These are phyloP conservation scores for Nibea albiflora DNA, from an alignment of 2,113 vertebrate genomes.

Conservation along the genomic window DNA sequence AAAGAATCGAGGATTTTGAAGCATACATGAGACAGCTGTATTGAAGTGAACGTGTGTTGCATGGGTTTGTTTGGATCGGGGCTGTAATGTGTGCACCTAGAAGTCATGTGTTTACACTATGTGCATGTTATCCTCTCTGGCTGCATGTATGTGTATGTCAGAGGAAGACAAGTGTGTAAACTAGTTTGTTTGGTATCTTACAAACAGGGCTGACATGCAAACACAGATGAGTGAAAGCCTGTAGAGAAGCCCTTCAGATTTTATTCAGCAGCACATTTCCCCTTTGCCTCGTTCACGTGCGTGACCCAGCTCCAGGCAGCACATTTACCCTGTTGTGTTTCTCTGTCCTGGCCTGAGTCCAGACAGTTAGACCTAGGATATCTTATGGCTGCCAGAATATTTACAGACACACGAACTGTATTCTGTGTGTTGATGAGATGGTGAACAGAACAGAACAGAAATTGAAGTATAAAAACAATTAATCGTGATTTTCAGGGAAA, in stretches of 20 bases:
- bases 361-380: background rate
- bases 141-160: background rate
- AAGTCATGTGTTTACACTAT: background rate
- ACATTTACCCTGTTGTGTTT: slow-evolving; percentile 9
- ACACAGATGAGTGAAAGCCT: slow-evolving; percentile 11
- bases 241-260: background rate
- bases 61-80: background rate
- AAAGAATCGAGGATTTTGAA: background rate
- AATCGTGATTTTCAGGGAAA: too few species aligned
- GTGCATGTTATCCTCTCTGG: background rate
- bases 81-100: background rate
- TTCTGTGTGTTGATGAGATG: background rate
- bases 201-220: background rate
- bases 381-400: background rate
- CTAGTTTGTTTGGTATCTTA: background rate
- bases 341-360: slow-evolving; percentile 10
- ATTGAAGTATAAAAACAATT: too few species aligned
- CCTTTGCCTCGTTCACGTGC: background rate
- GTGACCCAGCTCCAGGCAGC: background rate
- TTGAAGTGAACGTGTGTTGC: background rate
- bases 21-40: background rate
- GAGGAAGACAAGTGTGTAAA: background rate
- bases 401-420: background rate
- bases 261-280: background rate
- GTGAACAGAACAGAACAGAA: background rate